phyloP scores from a whole-genome alignment of 2,888 invertebrate species.

The Hydrotaea cyrtoneurina region DNA sequence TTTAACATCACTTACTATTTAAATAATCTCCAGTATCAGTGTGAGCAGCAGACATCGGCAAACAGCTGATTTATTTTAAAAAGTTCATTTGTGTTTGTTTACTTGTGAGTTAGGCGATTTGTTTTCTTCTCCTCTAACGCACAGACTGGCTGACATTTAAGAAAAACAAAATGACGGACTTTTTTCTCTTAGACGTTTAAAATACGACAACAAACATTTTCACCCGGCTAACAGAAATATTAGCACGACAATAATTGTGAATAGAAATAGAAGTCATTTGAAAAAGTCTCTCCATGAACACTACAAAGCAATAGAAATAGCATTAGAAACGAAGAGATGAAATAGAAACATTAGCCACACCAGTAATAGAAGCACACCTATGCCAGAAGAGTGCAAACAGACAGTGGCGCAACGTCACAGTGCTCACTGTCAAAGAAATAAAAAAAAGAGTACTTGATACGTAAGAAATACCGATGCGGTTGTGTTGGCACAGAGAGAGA shows the following conservation, averaged over 20 bases:
- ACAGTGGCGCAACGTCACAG: not conserved
- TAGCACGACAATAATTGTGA: conserved; percentile 70
- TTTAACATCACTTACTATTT: no score
- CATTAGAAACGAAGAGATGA: conserved; percentile 71
- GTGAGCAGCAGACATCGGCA: no score
- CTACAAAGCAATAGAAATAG: conserved; percentile 77
- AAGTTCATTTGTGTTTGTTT: no score
- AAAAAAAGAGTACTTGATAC: no score
- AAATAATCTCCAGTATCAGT: no score
- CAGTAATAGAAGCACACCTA: not conserved
- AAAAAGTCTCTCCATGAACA: conserved; percentile 70
- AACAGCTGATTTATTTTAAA: no score
- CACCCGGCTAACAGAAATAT: conserved; percentile 79
- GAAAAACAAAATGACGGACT: conserved; percentile 1
- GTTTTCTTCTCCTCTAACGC: no score
- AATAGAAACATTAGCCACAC: not conserved
- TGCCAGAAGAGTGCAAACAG: conserved; percentile 29
- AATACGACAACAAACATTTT: conserved; percentile 80
- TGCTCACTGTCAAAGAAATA: no score
- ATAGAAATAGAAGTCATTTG: conserved; percentile 46
- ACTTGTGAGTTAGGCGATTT: no score
- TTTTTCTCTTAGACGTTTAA: conserved; percentile 75
- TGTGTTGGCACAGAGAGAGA: not conserved
- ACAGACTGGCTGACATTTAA: no score
- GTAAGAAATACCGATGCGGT: not conserved